Percentiles rank a stretch among this genome's conserved stretches.
Evolutionary conservation across 2,113 vertebrate genomes (phyloP).

Genomic region (Lophotis ruficrista): DNA sequence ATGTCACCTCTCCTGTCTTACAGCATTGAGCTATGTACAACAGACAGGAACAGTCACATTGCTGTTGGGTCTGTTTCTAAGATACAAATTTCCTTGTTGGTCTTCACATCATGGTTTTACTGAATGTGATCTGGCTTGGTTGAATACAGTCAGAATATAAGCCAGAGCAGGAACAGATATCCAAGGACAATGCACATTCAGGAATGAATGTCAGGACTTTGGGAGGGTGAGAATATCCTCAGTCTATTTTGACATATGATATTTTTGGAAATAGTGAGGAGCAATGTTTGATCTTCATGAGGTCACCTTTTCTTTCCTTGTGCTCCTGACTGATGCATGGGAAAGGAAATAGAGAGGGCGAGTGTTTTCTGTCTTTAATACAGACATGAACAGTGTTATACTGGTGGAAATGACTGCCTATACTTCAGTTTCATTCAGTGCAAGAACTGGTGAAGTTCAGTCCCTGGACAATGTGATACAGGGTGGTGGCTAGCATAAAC

Average conservation of each 20-base stretch:
- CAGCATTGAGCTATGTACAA: rapidly evolving
- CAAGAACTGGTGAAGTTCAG: background rate
- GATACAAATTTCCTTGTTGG: background rate
- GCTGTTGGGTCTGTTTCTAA: background rate
- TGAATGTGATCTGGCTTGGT: background rate
- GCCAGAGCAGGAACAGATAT: background rate
- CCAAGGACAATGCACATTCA: background rate
- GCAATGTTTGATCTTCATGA: background rate
- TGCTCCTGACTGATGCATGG: background rate
- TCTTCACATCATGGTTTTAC: background rate
- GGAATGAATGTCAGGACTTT: background rate
- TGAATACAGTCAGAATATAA: background rate
- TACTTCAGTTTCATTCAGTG: background rate
- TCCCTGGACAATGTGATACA: background rate
- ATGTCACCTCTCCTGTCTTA: background rate
- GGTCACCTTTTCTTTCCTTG: background rate
- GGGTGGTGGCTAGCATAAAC: background rate
- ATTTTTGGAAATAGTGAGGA: background rate
- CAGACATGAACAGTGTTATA: background rate
- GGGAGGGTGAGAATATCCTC: background rate
- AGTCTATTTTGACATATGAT: background rate
- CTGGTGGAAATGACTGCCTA: background rate
- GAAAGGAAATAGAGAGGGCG: background rate
- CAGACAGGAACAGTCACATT: rapidly evolving
- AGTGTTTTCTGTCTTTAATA: background rate